Evolutionary conservation across 2,113 vertebrate species (phyloP), one percentile per base, ranked within the genome.

Genomic region (Hypocryptadius cinnamomeus): DNA sequence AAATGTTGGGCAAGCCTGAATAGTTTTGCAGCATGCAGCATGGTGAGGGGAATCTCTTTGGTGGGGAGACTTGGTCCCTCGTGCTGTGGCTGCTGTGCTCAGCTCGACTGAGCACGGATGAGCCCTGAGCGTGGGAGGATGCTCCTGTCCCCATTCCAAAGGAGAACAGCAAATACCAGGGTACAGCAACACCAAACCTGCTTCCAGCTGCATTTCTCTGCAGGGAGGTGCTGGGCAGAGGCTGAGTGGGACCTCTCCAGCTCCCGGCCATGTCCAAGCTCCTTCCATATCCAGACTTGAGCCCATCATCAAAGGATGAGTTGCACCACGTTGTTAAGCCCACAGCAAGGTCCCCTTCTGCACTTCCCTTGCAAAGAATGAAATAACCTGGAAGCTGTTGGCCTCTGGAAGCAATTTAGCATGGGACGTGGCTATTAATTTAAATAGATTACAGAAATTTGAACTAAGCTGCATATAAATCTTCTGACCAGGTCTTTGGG

Each of bases 371-470:
- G 31, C 85, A 35, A 80, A 78, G 79, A 77, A 91, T 4, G 16
- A 83, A 94, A 88, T 92, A 95, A 96, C 90, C 84, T 95, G 90
- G 81, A 89, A 93, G 80, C 91, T 79, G 60, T 89, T 78, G 65
- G 86, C 33, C 88, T 97, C 96, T 97, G 97, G 96, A 97, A 97
- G 78, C 95, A 95, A 96, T 96, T 97, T 97, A 89, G 40, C 87
- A 59, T 79, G 85, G 78, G 94, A 96, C 60, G 9, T 87, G 87
- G 93, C 90, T 96, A 95, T 97, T 97, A 94, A 96, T 97, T 97
- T 95, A 96, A 97, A 96, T 85, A 95, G 96, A 96, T 96, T 96
- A 97, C 95, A 97, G 96, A 96, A 96, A 97, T 96, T 91, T 85
- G 91, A 96, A 96, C 96, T 95, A 96, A 96, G 92, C 92, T 81